Conservation (phyloP, 2,888 invertebrate species). For the Tolmerus cingulatus region DNA sequence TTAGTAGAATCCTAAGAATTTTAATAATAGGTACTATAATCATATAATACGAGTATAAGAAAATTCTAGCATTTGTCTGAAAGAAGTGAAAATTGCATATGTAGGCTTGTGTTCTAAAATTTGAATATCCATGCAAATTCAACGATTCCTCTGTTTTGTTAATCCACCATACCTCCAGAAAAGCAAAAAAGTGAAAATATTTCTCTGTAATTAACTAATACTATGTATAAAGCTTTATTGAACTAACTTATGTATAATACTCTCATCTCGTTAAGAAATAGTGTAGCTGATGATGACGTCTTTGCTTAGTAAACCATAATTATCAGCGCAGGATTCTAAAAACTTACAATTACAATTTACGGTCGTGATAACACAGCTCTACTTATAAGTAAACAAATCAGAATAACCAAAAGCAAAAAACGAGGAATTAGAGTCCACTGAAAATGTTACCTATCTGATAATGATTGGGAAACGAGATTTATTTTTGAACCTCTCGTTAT, state of each 20-base stretch:
- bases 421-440: not conserved
- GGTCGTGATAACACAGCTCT: not conserved
- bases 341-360: not conserved
- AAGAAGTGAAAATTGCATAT: too few relatives aligned
- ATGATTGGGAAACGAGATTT: not conserved
- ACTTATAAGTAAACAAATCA: not conserved
- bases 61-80: too few relatives aligned
- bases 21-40: too few relatives aligned
- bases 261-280: not conserved
- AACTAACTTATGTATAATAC: not conserved
- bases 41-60: too few relatives aligned
- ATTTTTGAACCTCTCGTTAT: not conserved
- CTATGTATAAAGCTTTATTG: too few relatives aligned
- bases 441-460: not conserved
- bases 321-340: not conserved
- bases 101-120: too few relatives aligned
- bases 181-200: too few relatives aligned
- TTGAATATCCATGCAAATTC: too few relatives aligned
- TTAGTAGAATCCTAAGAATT: too few relatives aligned
- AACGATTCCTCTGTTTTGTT: too few relatives aligned
- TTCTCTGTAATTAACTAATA: too few relatives aligned
- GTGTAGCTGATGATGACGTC: not conserved
- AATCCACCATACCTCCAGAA: too few relatives aligned
- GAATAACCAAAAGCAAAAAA: not conserved
- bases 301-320: not conserved